Evolutionary conservation across 2,113 vertebrate species (phyloP).

Genomic region (Scatophagus argus): DNA sequence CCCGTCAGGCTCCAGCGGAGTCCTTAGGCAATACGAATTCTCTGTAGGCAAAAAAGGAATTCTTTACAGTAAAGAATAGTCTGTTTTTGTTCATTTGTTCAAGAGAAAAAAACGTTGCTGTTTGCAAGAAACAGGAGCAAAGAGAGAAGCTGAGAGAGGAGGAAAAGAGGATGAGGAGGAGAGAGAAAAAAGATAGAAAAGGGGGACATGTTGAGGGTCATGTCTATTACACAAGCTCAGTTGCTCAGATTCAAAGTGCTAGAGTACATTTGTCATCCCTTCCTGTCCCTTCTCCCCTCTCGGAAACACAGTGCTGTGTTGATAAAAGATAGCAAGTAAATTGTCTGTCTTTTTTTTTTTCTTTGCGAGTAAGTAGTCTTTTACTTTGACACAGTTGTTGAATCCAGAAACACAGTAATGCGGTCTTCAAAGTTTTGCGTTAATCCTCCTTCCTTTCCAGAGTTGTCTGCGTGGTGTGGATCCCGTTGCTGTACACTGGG

Average conservation of each 20-base stretch:
- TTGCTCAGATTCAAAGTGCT: slow-evolving; percentile 99
- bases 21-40: slow-evolving; percentile 88
- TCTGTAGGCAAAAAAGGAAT: slow-evolving; percentile 91
- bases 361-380: slow-evolving; percentile 65
- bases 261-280: slow-evolving; percentile 86
- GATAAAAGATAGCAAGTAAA: slow-evolving; percentile 76
- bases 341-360: slow-evolving; percentile 46
- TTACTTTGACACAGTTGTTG: slow-evolving; percentile 77
- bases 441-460: slow-evolving; percentile 99
- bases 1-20: slow-evolving; percentile 87
- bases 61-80: slow-evolving; percentile 93
- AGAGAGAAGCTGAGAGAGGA: slow-evolving; percentile 58
- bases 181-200: slow-evolving; percentile 60
- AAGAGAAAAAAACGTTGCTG: slow-evolving; percentile 64
- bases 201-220: slow-evolving; percentile 83
- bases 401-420: slow-evolving; percentile 87
- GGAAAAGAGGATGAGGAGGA: slow-evolving; percentile 55
- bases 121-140: slow-evolving; percentile 67
- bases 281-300: slow-evolving; percentile 77
- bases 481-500: slow-evolving; percentile 98
- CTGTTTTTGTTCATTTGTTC: slow-evolving; percentile 86
- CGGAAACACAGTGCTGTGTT: slow-evolving; percentile 89
- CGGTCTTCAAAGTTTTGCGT: slow-evolving; percentile 85
- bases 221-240: slow-evolving; percentile 91
- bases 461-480: slow-evolving; percentile 95